Evolutionary conservation across 1,140 invertebrate species (phyloP).

Genomic region (Cotesia glomerata): DNA sequence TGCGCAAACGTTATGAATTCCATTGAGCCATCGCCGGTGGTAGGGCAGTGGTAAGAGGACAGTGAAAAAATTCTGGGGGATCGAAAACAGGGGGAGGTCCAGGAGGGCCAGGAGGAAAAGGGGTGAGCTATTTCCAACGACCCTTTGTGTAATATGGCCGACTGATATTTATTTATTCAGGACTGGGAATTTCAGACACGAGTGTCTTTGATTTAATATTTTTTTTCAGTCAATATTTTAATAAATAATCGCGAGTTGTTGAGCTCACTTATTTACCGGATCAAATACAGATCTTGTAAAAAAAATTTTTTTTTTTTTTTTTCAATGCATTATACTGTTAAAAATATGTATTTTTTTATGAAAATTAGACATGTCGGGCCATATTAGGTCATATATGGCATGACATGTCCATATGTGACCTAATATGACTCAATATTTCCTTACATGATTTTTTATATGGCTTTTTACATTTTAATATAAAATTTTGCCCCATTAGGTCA

Average conservation of each 20-base stretch:
- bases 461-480: no score
- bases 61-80: slow-evolving; percentile 1
- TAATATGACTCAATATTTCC: no score
- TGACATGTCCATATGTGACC: no score
- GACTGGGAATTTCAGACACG: slow-evolving; percentile 18
- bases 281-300: no score
- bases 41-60: slow-evolving; percentile 18
- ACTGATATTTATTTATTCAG: slow-evolving; percentile 31
- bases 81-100: neutral
- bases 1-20: slow-evolving; percentile 56
- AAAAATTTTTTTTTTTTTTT: no score
- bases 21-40: slow-evolving; percentile 50
- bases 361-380: no score
- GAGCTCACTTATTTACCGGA: no score
- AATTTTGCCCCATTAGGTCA: no score
- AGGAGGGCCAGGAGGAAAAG: neutral
- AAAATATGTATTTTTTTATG: no score
- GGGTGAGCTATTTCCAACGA: slow-evolving; percentile 1
- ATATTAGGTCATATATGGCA: no score
- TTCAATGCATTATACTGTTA: no score
- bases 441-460: no score
- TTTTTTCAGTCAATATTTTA: neutral
- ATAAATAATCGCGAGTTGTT: neutral
- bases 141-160: slow-evolving; percentile 22
- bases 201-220: slow-evolving; percentile 16